Conservation (phyloP, 2,797 vertebrate genomes). For the Dicrostonyx torquatus region DNA sequence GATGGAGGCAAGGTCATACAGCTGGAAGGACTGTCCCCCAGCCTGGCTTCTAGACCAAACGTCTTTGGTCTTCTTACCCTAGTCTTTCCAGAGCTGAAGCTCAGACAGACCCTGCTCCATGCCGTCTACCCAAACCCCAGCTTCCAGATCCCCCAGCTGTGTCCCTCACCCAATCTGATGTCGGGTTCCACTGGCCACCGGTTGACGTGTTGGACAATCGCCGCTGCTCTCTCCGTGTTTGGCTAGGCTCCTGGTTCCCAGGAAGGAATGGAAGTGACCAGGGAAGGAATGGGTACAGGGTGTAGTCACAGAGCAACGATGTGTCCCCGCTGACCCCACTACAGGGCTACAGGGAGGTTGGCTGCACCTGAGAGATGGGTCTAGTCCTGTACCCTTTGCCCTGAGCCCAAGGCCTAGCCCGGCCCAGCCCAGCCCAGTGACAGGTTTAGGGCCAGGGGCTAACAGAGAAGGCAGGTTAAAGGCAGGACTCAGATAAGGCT, state of each 20-base stretch:
- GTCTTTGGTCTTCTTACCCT: neutral
- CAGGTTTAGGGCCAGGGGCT: conserved; percentile 68
- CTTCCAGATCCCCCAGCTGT: neutral
- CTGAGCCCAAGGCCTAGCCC: neutral
- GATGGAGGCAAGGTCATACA: rapidly evolving
- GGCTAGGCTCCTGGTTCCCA: conserved; percentile 90
- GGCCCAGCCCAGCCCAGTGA: conserved; percentile 32
- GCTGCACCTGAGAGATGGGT: neutral
- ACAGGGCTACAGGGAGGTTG: rapidly evolving
- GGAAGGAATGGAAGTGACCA: neutral
- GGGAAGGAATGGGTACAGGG: rapidly evolving
- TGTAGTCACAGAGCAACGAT: neutral
- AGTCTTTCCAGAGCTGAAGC: neutral
- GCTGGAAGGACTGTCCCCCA: neutral
- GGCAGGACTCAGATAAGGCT: conserved; percentile 71
- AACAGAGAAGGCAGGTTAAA: conserved; percentile 50
- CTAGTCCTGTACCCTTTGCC: conserved; percentile 70
- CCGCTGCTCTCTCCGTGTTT: conserved; percentile 90
- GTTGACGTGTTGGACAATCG: conserved; percentile 91
- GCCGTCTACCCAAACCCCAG: neutral
- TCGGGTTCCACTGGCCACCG: conserved; percentile 91
- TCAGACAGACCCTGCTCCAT: neutral
- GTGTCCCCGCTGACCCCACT: neutral
- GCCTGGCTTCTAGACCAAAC: neutral
- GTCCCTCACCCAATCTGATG: conserved; percentile 94